Conservation (phyloP, 2,888 invertebrate species). For the Pseudolycoriella hygida region DNA sequence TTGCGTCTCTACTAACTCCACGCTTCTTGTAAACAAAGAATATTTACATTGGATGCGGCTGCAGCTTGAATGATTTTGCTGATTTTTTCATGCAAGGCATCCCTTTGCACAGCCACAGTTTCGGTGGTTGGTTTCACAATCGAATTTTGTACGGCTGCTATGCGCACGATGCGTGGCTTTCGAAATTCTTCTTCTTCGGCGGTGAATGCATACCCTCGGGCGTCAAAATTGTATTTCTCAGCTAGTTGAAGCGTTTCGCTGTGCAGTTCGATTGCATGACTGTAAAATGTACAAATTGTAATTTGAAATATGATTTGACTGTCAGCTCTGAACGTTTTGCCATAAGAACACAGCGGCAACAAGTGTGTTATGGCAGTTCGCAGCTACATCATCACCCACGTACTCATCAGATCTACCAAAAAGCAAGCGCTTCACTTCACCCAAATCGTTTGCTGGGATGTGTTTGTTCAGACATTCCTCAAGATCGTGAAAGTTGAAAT, state of each 20-base stretch:
- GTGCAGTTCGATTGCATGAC: not conserved
- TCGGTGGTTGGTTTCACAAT: slow-evolving; percentile 60
- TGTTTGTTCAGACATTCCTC: slow-evolving; percentile 37
- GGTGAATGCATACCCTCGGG: not conserved
- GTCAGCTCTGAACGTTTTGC: too few relatives aligned
- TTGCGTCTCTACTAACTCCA: slow-evolving; percentile 84
- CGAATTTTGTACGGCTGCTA: slow-evolving; percentile 74
- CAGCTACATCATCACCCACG: slow-evolving; percentile 22
- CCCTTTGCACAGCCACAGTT: slow-evolving; percentile 53
- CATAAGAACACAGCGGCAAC: too few relatives aligned
- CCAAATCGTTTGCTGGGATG: slow-evolving; percentile 38
- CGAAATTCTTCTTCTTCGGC: not conserved
- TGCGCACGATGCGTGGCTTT: slow-evolving; percentile 5
- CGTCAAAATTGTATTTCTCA: not conserved
- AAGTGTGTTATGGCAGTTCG: too few relatives aligned
- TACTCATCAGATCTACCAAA: slow-evolving; percentile 59
- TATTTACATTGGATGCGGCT: slow-evolving; percentile 58
- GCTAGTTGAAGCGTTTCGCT: not conserved
- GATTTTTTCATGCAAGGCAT: slow-evolving; percentile 60
- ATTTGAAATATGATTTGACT: not conserved
- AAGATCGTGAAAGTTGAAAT: slow-evolving; percentile 14
- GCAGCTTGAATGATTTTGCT: slow-evolving; percentile 56
- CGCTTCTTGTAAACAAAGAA: slow-evolving; percentile 89
- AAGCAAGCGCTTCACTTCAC: slow-evolving; percentile 50
- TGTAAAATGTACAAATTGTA: not conserved